Conservation (phyloP, 1,140 invertebrate species). For the Drosophila rufa region DNA sequence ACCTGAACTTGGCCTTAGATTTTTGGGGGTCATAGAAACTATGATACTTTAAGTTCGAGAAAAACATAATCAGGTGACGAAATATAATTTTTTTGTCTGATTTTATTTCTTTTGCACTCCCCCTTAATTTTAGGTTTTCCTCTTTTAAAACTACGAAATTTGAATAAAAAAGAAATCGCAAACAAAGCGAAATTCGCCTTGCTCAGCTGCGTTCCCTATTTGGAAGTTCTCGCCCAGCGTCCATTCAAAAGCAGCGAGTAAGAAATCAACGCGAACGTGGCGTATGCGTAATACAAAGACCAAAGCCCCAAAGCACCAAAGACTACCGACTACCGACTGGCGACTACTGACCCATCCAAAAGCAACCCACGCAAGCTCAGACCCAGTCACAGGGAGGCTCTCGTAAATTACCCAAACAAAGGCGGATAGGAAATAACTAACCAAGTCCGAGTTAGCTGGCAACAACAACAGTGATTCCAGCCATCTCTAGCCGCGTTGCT, state of each 20-base stretch:
- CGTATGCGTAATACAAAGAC: slow-evolving; percentile 71
- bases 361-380: slow-evolving; percentile 37
- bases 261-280: slow-evolving; percentile 53
- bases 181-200: slow-evolving; percentile 40
- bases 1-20: not conserved
- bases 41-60: not conserved
- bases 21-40: no score
- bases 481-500: slow-evolving; percentile 37
- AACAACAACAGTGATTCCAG: slow-evolving; percentile 25
- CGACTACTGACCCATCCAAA: slow-evolving; percentile 53
- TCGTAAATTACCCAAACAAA: slow-evolving; percentile 55
- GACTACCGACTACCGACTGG: slow-evolving; percentile 16
- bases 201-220: slow-evolving; percentile 40
- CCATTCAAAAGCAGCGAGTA: slow-evolving; percentile 27
- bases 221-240: slow-evolving; percentile 45
- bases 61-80: not conserved
- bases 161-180: slow-evolving; percentile 49
- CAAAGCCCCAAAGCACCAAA: not conserved
- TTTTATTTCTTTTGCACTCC: not conserved
- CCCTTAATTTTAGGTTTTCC: not conserved
- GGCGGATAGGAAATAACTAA: slow-evolving; percentile 76
- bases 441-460: slow-evolving; percentile 48
- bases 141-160: slow-evolving; percentile 13
- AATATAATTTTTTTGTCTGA: no score
- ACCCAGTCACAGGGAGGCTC: slow-evolving; percentile 34